phyloP scores from a whole-genome alignment of 2,113 vertebrate species.

The Hemicordylus capensis region DNA sequence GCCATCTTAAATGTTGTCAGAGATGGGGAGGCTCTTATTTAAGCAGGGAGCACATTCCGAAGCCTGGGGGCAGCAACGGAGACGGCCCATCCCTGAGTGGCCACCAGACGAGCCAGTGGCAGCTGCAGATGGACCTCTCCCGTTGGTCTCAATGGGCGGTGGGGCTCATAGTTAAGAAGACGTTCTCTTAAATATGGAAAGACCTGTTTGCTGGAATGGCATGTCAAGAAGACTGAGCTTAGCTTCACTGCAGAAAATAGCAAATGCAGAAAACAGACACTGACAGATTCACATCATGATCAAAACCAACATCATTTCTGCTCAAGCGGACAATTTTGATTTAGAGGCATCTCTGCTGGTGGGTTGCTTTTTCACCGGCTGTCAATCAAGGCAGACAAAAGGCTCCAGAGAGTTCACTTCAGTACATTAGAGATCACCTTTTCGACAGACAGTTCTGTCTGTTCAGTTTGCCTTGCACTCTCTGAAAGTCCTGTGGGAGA shows the following conservation, averaged over 20 bases:
- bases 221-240: background rate
- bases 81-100: no score
- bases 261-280: background rate
- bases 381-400: conserved; percentile 26
- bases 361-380: conserved; percentile 22
- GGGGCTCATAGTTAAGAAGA: background rate
- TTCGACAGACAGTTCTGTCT: conserved; percentile 33
- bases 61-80: no score
- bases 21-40: no score
- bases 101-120: no score
- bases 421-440: conserved; percentile 18
- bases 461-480: conserved; percentile 26
- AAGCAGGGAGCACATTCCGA: no score
- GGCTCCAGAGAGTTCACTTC: conserved; percentile 29
- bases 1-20: no score
- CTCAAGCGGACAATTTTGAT: conserved; percentile 25
- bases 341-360: conserved; percentile 14
- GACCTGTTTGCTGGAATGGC: background rate
- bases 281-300: background rate
- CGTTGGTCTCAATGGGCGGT: background rate
- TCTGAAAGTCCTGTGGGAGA: conserved; percentile 13
- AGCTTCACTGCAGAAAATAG: background rate
- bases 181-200: background rate
- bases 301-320: conserved; percentile 25
- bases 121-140: background rate